phyloP scores from a whole-genome alignment of 1,140 invertebrate species.

The Cyrtorhinus lividipennis region DNA sequence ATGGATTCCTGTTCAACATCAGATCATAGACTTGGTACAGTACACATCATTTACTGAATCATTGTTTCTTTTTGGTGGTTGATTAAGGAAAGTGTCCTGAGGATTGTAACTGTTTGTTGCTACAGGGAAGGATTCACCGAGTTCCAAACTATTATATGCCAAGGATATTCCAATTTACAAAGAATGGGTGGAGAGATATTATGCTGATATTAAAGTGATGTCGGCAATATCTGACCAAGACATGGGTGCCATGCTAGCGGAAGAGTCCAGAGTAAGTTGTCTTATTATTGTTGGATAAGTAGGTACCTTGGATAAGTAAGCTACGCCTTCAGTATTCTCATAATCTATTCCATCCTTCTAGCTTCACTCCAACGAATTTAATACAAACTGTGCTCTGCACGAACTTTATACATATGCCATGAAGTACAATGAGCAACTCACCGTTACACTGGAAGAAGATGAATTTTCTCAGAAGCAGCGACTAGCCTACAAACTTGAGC shows the following conservation, averaged over 20 bases:
- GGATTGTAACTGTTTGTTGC: slow-evolving; percentile 21
- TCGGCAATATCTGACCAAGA: slow-evolving; percentile 97
- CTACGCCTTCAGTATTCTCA: too few species aligned
- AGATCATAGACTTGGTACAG: slow-evolving; percentile 83
- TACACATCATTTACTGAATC: neutral
- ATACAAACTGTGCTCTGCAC: slow-evolving; percentile 88
- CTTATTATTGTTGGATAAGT: neutral
- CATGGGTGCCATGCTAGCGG: slow-evolving; percentile 97
- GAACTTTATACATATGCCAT: slow-evolving; percentile 90
- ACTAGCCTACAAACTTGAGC: slow-evolving; percentile 85
- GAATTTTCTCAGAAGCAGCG: slow-evolving; percentile 94
- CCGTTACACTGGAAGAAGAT: slow-evolving; percentile 91
- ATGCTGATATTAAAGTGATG: slow-evolving; percentile 85
- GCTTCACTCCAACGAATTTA: slow-evolving; percentile 83
- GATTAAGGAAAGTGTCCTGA: neutral
- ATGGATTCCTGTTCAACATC: slow-evolving; percentile 99
- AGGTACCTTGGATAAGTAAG: too few species aligned
- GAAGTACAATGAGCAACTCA: slow-evolving; percentile 91
- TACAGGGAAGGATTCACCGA: slow-evolving; percentile 94
- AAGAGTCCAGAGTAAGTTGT: slow-evolving; percentile 85
- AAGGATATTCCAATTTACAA: slow-evolving; percentile 99
- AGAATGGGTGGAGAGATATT: slow-evolving; percentile 96
- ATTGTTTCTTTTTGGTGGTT: neutral
- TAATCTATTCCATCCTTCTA: slow-evolving; percentile 18
- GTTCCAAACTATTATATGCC: slow-evolving; percentile 95